Evolutionary conservation across 2,888 invertebrate genomes (phyloP), one percentile per base, ranked within the genome.

Genomic region (Latheticus oryzae): DNA sequence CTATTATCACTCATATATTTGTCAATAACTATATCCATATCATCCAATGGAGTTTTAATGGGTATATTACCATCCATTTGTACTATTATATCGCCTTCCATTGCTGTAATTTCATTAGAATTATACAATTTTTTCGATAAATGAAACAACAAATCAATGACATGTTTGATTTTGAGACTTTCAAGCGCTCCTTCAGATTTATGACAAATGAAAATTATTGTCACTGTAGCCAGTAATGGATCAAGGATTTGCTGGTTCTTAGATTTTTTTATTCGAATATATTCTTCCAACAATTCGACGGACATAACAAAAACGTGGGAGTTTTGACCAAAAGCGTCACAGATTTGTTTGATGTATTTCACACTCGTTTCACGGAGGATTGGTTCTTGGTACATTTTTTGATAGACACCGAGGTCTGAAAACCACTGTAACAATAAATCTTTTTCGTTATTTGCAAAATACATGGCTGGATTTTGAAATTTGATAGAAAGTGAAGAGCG

Each of bases 361-460:
- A 45, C 19, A 3, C 17, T 17, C 7, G 17, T 28, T n/a, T 5
- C 17, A 1, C 11, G 30, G 5, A 45, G 12, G 4, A 45, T 11
- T 8, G 45, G 45, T n/a, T 45, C 45, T 8, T 45, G 28, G n/a
- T 45, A 47, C 38, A 12, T 19, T 5, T 11, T 17, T 2, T 8
- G n/a, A 3, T 23, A 32, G 7, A 13, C 19, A 3, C 24, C 11
- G 11, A 54, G 43, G 19, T 51, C 30, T n/a, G 13, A 26, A 3
- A 58, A 52, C 58, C 58, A 58, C 7, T 30, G 45, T 2, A 11
- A 19, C 5, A 52, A 24, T 26, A 51, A 52, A 45, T 45, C 51
- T 1, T 5, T 40, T 48, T 48, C 55, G 15, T 32, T 35, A 33
- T 26, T 45, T 21, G 28, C 19, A 3, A 32, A 8, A 13, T n/a